Evolutionary conservation across 2,113 vertebrate genomes (phyloP).

Genomic region (Callaeas wilsoni): DNA sequence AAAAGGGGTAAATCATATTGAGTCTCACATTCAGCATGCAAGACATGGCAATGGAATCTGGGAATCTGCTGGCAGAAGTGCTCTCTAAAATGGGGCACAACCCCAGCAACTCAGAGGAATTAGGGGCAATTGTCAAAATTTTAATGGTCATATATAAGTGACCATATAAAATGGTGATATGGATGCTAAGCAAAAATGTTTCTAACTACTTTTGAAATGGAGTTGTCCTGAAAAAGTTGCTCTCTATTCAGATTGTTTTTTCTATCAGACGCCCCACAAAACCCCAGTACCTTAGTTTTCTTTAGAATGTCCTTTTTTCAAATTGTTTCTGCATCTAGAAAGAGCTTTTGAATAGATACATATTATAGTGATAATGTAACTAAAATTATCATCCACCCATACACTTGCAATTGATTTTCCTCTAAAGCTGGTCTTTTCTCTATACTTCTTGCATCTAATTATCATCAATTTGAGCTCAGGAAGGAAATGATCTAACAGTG

Average conservation of each 20-base stretch:
- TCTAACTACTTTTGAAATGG: neutral
- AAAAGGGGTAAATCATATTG: neutral
- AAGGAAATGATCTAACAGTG: conserved; percentile 37
- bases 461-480: conserved; percentile 19
- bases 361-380: conserved; percentile 22
- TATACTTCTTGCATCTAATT: conserved; percentile 17
- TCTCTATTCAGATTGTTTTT: neutral
- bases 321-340: neutral
- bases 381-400: conserved; percentile 52
- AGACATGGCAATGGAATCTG: neutral
- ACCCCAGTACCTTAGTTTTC: neutral
- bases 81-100: neutral
- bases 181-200: neutral
- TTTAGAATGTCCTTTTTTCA: neutral
- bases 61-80: neutral
- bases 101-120: neutral
- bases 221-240: neutral
- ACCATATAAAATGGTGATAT: neutral
- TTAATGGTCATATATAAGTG: neutral
- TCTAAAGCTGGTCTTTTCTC: neutral
- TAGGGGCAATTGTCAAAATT: neutral
- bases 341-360: neutral
- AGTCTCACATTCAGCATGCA: neutral
- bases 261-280: neutral
- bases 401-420: conserved; percentile 13